Evolutionary conservation across 2,888 invertebrate genomes (phyloP), one percentile per base, ranked within the genome.

Genomic region (Hylaea fasciaria): DNA sequence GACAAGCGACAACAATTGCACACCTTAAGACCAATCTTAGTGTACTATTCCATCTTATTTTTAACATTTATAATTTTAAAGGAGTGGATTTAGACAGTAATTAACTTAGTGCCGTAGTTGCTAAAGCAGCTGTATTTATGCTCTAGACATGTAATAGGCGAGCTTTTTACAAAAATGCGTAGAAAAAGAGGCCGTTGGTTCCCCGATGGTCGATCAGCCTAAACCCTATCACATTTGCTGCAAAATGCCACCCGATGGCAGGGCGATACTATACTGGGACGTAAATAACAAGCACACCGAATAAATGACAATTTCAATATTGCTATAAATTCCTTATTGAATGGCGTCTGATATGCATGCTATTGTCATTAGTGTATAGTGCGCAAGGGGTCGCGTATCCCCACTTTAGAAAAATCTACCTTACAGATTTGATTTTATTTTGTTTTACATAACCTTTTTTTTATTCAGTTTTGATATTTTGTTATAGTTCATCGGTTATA

Each of bases 81-180:
- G 86, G 86, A 87, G 86, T 81, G 90, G 89, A 87, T 91, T 89
- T 86, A 90, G 89, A 86, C 90, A 85, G 72, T 87, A 89, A 89
- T 87, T 82, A 87, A 86, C 85, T 82, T 85, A 86, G 78, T 81
- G 81, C 76, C 81, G 81, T 66, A 54, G 46, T 53, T 35, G 28
- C 9, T 10, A 8, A 17, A 39, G 13, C n/a, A 40, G 17, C 54
- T 40, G 48, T 48, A 12, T 22, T 39, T 48, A 53, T 57, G 62
- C 59, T 65, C 63, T 68, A 70, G 64, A 65, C 68, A 71, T 72
- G 74, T 66, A 72, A 5, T 76, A 81, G 74, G 78, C 77, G 62
- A 72, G 70, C 58, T 62, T 51, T 55, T 68, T 70, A 68, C 17
- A 53, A 66, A 64, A 59, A 51, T 62, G 54, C 39, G 37, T 57